A percentile compares a stretch with the other conserved stretches of the same genome.
Conservation (phyloP, 2,113 vertebrate species). For the Pandion haliaetus region DNA sequence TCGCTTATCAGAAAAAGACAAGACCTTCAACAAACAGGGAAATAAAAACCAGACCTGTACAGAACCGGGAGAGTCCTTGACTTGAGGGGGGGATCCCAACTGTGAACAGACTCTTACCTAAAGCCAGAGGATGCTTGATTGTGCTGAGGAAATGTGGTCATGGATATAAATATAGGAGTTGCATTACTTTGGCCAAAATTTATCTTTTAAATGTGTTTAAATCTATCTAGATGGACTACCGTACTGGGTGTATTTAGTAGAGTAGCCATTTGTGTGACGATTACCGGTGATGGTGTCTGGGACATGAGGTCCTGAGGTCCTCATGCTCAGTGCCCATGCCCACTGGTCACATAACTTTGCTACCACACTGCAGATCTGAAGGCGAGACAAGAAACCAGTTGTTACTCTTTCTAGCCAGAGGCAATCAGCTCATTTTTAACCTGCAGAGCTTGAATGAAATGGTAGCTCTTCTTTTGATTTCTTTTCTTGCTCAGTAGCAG, state of each 20-base stretch:
- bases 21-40: neutral
- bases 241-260: neutral
- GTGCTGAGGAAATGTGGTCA: neutral
- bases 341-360: accelerated
- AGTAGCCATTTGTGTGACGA: neutral
- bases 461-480: neutral
- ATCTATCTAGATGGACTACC: neutral
- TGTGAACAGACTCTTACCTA: neutral
- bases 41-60: neutral
- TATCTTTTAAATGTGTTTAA: neutral
- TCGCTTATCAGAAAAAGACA: neutral
- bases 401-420: neutral
- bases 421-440: neutral
- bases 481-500: neutral
- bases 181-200: neutral
- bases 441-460: neutral
- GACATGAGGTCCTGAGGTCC: neutral
- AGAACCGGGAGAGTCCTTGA: neutral
- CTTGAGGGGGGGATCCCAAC: neutral
- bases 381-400: neutral
- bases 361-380: neutral
- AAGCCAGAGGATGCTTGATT: neutral
- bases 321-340: no score
- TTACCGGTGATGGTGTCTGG: accelerated
- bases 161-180: neutral